A percentile compares a stretch with the other conserved stretches of the same genome.
Conservation (phyloP, 2,797 vertebrate genomes). For the Borostomias antarcticus region DNA sequence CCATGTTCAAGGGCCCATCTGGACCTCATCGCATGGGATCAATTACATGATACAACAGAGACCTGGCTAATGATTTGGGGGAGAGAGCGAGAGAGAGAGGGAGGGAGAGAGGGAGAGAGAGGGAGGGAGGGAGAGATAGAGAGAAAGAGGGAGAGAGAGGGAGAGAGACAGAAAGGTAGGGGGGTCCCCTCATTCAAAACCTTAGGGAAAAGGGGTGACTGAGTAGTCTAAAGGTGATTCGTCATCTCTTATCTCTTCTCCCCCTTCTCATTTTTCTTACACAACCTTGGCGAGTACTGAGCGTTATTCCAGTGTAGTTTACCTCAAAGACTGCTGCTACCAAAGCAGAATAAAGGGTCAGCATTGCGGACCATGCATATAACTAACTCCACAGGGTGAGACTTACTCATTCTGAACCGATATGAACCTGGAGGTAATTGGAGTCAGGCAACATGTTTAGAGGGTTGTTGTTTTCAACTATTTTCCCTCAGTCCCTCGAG, state of each 20-base stretch:
- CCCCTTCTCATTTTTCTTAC: too few species aligned
- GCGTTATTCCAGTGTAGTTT: too few species aligned
- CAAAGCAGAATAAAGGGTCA: neutral
- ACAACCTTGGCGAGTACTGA: too few species aligned
- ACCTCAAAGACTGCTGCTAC: neutral
- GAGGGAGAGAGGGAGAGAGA: conserved; percentile 20
- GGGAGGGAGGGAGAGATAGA: too few species aligned
- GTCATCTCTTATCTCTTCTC: too few species aligned
- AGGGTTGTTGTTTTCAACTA: too few species aligned
- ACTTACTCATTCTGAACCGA: neutral
- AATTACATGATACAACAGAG: conserved; percentile 73
- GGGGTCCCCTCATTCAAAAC: conserved; percentile 41
- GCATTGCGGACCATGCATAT: neutral
- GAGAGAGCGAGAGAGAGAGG: conserved; percentile 16
- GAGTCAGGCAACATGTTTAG: neutral
- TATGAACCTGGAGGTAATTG: neutral
- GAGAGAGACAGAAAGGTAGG: conserved; percentile 35
- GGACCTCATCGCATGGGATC: conserved; percentile 71
- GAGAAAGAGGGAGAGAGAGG: neutral
- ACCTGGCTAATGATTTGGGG: conserved; percentile 63
- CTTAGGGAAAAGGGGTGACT: neutral
- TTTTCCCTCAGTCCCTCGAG: too few species aligned
- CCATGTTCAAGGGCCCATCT: conserved; percentile 61
- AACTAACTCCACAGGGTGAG: neutral
- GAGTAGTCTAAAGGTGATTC: neutral